Base-by-base conservation (phyloP, 2,113 vertebrate genomes). In the Agelaius tricolor region DNA sequence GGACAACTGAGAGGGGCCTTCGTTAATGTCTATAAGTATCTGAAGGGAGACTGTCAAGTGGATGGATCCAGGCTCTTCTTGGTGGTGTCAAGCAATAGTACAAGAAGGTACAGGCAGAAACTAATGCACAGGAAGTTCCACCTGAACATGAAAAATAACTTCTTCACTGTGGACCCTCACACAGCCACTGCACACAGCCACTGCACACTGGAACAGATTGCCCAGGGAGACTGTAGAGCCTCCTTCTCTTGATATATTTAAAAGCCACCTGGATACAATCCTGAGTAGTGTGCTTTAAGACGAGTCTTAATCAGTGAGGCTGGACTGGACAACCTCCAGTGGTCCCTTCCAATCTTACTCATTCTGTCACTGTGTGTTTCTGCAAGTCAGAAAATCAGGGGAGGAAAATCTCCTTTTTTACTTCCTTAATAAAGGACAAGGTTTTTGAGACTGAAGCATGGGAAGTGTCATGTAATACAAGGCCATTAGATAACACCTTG, bases 401-500 rank as follows among this genome's bases (percentile, higher is more conserved):
- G 8, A 7, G 2, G 39, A 43, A 35, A 54, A 21, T 33, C 1
- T 47, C 6, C 2, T 28, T 37, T 78, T 51, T 59, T 37, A 8
- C 5, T 81, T 74, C 27, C 9, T 71, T 78, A 82, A 11, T 46
- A 81, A 78, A 23, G 12, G 7, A 23, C 5, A 59, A 79, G 4
- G 6, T 37, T 13, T 52, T 89, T 89, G n/a, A 87, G n/a, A 49
- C 2, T 55, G 18, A 59, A 79, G 11, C 6, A 44, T 30, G 23
- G 27, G 10, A 92, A 75, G 8, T 22, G 6, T 7, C 16, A 5
- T 54, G 27, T 31, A 49, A 17, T 35, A 80, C 23, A 16, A 35
- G 4, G 13, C 8, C 0, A 0, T 76, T 73, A 69, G 46, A 30
- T 33, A 84, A 41, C 9, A 72, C 5, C 5, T 73, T 47, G 3